These are phyloP conservation scores for Plagiodera versicolora DNA, from an alignment of 2,888 invertebrate species.

Conservation along the genomic window DNA sequence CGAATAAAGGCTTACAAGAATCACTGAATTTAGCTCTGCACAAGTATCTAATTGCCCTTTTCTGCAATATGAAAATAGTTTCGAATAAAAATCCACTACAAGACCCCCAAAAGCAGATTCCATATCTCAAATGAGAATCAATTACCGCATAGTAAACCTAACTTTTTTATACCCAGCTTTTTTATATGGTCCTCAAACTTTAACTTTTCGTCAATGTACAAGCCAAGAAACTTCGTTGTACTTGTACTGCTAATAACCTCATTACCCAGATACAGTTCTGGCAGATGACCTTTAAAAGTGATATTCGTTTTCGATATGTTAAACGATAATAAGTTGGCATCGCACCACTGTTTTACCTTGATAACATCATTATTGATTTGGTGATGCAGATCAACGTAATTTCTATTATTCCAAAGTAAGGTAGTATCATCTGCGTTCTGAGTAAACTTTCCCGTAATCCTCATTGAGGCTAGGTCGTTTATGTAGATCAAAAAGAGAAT, in stretches of 20 bases:
- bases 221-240: constrained; percentile 1
- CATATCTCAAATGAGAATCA: neutral
- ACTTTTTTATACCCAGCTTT: neutral
- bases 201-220: neutral
- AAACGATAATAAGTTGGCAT: constrained; percentile 2
- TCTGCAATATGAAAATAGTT: too few relatives aligned
- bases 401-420: neutral
- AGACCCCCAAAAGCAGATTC: too few relatives aligned
- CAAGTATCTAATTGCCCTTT: too few relatives aligned
- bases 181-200: neutral
- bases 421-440: neutral
- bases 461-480: neutral
- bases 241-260: constrained; percentile 1
- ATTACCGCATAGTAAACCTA: constrained; percentile 1
- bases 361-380: constrained; percentile 3
- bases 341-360: constrained; percentile 1
- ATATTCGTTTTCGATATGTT: neutral
- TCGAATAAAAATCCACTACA: too few relatives aligned
- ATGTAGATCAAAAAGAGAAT: too few relatives aligned
- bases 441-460: neutral
- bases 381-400: neutral
- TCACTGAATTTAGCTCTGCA: too few relatives aligned
- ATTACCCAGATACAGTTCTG: constrained; percentile 9
- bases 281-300: constrained; percentile 3
- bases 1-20: neutral